Base-by-base conservation (phyloP, 2,888 invertebrate species). In the Pandemis corylana region DNA sequence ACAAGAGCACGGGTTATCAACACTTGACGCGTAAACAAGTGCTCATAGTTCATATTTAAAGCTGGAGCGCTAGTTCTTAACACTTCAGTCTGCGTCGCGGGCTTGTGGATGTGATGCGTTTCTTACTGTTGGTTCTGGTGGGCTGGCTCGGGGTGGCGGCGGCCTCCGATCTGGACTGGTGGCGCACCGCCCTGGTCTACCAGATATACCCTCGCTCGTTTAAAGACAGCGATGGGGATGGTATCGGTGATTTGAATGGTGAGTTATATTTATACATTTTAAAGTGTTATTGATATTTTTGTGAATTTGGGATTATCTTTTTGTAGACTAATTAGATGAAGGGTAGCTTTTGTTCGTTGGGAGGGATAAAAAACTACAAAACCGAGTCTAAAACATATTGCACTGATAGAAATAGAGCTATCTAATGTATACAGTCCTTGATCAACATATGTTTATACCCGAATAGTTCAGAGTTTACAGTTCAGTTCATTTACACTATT, bases 121-220 rank as follows among this genome's bases (percentile, higher is more conserved):
- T 77, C 41, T 12, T 81, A 59, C 64, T 78, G 46, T 76, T 76
- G 61, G 63, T 74, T 15, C 69, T 80, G 13, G 76, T 76, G 0
- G 77, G 77, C 6, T 81, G 78, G n/a, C 71, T 74, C 71, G 49
- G 41, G 28, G 77, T 36, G 44, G 71, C 53, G 76, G n/a, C 71
- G 2, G 76, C 77, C 0, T 72, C 78, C 0, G 88, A 84, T 46
- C 80, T 83, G 41, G 95, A 96, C 77, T 98, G 98, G 98, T 97
- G 96, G 96, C 95, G 96, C 83, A 96, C 95, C n/a, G 95, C 96
- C 1, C 94, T 96, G 6, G 93, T 97, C 76, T 98, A 98, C 88
- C 97, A 97, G 89, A 96, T 97, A 71, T 97, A 97, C 84, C 96
- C 97, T 0, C 94, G 96, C 76, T 97, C 97, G 0, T 98, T 96